Evolutionary conservation across 2,113 vertebrate species (phyloP).

Genomic region (Elephantulus edwardii): DNA sequence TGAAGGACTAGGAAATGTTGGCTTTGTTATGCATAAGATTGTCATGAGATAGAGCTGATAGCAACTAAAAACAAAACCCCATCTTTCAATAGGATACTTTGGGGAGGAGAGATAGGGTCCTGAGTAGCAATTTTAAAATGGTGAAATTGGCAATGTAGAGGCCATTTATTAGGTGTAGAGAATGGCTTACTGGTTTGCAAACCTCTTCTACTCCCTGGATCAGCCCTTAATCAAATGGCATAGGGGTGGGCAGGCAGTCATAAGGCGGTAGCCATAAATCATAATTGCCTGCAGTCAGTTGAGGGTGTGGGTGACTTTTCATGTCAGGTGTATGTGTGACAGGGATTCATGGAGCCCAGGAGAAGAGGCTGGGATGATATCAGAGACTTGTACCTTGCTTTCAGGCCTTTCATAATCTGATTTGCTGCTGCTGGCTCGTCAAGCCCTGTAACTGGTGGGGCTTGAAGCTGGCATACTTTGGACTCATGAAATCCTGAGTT

Average conservation of each 20-base stretch:
- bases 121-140: neutral
- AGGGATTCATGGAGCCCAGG: neutral
- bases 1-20: no score
- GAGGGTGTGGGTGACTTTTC: neutral
- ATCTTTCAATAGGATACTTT: neutral
- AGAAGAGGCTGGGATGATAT: neutral
- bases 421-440: neutral
- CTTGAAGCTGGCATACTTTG: neutral
- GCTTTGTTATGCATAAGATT: no score
- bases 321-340: neutral
- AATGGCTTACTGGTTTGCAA: neutral
- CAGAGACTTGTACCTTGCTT: constrained; percentile 18
- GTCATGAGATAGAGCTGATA: no score
- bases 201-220: neutral
- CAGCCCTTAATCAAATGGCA: neutral
- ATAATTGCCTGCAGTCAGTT: neutral
- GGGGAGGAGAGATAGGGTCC: neutral
- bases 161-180: neutral
- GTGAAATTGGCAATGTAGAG: neutral
- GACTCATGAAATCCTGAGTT: constrained; percentile 50
- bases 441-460: neutral
- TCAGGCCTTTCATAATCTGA: constrained; percentile 38
- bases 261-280: neutral
- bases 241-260: neutral
- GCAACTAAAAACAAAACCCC: no score